phyloP scores from a whole-genome alignment of 92 coral and sea anemone species.

The Phenganax stokvisi region DNA sequence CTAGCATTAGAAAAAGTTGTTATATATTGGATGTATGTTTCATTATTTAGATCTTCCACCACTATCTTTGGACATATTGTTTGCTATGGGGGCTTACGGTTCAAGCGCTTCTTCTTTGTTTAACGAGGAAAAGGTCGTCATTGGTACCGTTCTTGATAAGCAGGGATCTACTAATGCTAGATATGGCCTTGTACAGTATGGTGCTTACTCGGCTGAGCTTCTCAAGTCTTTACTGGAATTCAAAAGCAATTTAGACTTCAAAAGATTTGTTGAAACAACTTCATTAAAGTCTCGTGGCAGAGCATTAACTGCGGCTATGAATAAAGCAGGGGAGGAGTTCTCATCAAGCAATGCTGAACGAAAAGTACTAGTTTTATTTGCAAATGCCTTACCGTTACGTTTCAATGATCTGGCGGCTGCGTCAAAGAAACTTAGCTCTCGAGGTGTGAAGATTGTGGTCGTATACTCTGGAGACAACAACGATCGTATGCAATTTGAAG shows the following conservation, averaged over 20 bases:
- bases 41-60: conserved; percentile 20
- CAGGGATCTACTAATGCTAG: conserved; percentile 36
- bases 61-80: conserved; percentile 36
- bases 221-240: conserved; percentile 36
- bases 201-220: conserved; percentile 38
- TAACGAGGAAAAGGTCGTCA: conserved; percentile 32
- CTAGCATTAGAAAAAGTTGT: background rate
- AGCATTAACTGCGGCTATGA: conserved; percentile 22
- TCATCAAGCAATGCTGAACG: conserved; percentile 15
- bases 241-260: conserved; percentile 35
- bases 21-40: background rate
- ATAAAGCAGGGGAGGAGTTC: conserved; percentile 30
- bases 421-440: background rate
- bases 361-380: conserved; percentile 30
- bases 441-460: conserved; percentile 27
- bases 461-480: conserved; percentile 17
- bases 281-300: conserved; percentile 31
- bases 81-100: conserved; percentile 46
- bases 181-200: conserved; percentile 51
- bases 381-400: background rate
- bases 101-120: conserved; percentile 35
- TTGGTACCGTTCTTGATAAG: conserved; percentile 42
- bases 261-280: conserved; percentile 26
- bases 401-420: conserved; percentile 6
- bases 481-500: background rate